These are phyloP conservation scores for Drosophila melanosoma DNA, from an alignment of 2,888 invertebrate species.

Conservation along the genomic window DNA sequence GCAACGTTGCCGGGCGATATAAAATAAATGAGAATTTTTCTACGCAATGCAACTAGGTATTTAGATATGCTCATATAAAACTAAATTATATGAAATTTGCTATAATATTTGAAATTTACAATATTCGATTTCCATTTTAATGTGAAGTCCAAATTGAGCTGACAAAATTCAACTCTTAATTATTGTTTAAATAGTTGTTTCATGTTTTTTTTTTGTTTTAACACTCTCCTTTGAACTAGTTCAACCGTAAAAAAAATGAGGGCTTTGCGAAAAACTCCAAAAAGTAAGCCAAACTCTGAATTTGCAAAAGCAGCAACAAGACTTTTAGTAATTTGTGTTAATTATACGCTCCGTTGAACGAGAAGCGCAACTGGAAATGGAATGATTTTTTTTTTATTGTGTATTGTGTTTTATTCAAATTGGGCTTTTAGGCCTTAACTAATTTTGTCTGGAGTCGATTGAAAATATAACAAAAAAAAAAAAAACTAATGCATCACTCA, in stretches of 20 bases:
- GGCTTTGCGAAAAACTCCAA: conserved; percentile 6
- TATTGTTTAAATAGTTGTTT: conserved; percentile 8
- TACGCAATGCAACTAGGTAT: not conserved
- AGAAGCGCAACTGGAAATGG: conserved; percentile 35
- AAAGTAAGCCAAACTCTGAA: conserved; percentile 2
- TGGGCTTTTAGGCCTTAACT: conserved; percentile 46
- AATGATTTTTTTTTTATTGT: conserved; percentile 16
- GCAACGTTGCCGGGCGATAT: not conserved
- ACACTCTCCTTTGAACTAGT: not conserved
- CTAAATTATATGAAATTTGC: not conserved
- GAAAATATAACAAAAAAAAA: not conserved
- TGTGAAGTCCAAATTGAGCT: not conserved
- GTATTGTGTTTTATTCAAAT: conserved; percentile 38
- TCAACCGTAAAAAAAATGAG: conserved; percentile 9
- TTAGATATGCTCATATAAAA: not conserved
- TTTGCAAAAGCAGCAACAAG: conserved; percentile 21
- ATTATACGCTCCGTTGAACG: conserved; percentile 72
- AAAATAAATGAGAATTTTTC: not conserved
- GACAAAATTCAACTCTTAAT: not conserved
- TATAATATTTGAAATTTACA: not conserved
- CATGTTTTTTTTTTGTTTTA: not conserved
- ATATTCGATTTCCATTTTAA: not conserved
- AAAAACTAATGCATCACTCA: conserved; percentile 38
- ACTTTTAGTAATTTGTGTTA: conserved; percentile 54
- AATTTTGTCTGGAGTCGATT: conserved; percentile 24